Evolutionary conservation across 2,888 invertebrate genomes (phyloP).

Genomic region (Nephrotoma appendiculata): DNA sequence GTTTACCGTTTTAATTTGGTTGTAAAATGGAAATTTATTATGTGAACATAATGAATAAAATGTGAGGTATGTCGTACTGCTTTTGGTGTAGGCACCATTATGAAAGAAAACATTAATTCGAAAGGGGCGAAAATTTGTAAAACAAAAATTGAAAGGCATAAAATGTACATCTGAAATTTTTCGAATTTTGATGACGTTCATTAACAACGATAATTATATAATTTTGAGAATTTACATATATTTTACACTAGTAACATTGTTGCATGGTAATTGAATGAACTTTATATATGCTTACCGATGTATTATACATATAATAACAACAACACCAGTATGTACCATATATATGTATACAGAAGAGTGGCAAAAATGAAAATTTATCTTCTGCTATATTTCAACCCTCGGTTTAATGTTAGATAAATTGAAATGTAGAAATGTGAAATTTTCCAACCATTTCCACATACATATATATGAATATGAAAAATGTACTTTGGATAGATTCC

Average conservation of each 20-base stretch:
- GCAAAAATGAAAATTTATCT: constrained; percentile 1
- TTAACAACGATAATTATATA: not conserved
- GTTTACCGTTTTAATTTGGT: not conserved
- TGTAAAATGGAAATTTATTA: not conserved
- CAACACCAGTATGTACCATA: not conserved
- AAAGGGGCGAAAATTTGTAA: not conserved
- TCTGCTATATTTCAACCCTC: constrained; percentile 1
- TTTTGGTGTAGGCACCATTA: not conserved
- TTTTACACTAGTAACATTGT: not conserved
- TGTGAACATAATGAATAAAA: not conserved
- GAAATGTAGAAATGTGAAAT: not conserved
- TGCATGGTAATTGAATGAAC: not conserved
- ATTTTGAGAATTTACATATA: not conserved
- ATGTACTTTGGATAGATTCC: not conserved
- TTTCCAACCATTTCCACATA: not conserved
- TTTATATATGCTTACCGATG: not conserved
- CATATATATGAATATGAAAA: not conserved
- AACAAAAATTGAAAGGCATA: not conserved
- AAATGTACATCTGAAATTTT: not conserved
- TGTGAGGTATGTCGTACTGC: not conserved
- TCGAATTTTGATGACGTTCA: not conserved
- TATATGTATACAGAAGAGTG: not conserved
- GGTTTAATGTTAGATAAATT: not conserved
- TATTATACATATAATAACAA: not conserved
- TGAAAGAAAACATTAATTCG: not conserved